A percentile compares a stretch with the other conserved stretches of the same genome.
phyloP scores from a whole-genome alignment of 2,113 vertebrate genomes.

The Jaculus jaculus region DNA sequence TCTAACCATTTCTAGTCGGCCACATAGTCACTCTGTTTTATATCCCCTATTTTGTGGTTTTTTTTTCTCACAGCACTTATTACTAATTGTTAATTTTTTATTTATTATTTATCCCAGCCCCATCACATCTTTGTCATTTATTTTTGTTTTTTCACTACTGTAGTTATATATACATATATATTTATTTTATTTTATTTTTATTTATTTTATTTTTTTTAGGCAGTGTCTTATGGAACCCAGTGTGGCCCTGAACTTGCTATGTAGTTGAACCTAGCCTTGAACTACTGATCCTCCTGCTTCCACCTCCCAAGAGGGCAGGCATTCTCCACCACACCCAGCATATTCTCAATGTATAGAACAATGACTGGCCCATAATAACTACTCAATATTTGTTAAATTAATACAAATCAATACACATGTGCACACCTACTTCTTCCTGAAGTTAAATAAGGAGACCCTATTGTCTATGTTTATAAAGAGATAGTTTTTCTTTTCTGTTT shows the following conservation, averaged over 20 bases:
- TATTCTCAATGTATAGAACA: neutral
- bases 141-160: neutral
- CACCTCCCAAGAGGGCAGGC: no score
- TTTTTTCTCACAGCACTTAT: neutral
- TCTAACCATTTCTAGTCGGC: neutral
- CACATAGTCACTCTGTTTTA: neutral
- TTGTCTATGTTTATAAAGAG: neutral
- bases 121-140: neutral
- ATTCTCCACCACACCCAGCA: no score
- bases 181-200: no score
- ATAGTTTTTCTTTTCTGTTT: no score
- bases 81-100: neutral
- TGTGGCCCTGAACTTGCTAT: no score
- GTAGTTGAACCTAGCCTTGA: no score
- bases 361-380: neutral
- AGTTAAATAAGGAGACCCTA: constrained; percentile 16
- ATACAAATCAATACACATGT: neutral
- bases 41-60: neutral
- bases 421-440: neutral
- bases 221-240: no score
- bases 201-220: no score
- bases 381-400: constrained; percentile 10
- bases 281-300: no score
- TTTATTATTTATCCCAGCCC: neutral
- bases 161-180: no score